Evolutionary conservation across 2,113 vertebrate genomes (phyloP), one percentile per base, ranked within the genome.

Genomic region (Phyllopteryx taeniolatus): DNA sequence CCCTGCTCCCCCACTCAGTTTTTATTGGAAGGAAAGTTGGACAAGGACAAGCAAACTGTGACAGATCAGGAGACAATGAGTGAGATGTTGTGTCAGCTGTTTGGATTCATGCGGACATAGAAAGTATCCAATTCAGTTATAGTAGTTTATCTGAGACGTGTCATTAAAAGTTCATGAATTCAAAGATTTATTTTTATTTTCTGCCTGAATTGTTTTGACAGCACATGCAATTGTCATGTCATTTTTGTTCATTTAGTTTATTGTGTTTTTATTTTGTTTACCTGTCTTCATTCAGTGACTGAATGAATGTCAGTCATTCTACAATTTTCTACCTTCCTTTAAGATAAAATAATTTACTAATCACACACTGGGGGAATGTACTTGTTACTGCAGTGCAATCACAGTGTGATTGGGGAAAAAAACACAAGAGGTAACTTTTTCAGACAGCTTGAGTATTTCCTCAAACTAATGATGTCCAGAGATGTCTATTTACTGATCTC

Each of bases 61-160:
- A 82, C 35, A 47, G 79, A 84, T 73, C 74, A 13, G 73, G 53
- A 74, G 74, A 83, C 47, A 5, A 54, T 39, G 44, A 27, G 61
- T 67, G 61, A 75, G 69, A 56, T 70, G 72, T 64, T 9, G 69
- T 79, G 81, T 63, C 86, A 89, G 74, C 86, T 89, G 87, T 51
- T 17, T 31, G 70, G 22, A 14, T 77, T 27, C 67, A 43, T 66
- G 73, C 15, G 4, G 10, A 44, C 57, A 33, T 14, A 33, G 27
- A 60, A 42, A 62, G 60, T 10, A 17, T 35, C 59, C 59, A 13
- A 31, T 35, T 61, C 14, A 35, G 14, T 62, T 33, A 39, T 20
- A 31, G 12, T 5, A 31, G 56, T 27, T 56, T 2, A 53, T n/a
- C 11, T 57, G n/a, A 57, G 27, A 57, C 3, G 43, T 57, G 10